Percentiles rank a stretch among this genome's conserved stretches.
These are phyloP conservation scores for Clavelina lepadiformis DNA, from an alignment of 23 tunicate genomes.

Conservation along the genomic window DNA sequence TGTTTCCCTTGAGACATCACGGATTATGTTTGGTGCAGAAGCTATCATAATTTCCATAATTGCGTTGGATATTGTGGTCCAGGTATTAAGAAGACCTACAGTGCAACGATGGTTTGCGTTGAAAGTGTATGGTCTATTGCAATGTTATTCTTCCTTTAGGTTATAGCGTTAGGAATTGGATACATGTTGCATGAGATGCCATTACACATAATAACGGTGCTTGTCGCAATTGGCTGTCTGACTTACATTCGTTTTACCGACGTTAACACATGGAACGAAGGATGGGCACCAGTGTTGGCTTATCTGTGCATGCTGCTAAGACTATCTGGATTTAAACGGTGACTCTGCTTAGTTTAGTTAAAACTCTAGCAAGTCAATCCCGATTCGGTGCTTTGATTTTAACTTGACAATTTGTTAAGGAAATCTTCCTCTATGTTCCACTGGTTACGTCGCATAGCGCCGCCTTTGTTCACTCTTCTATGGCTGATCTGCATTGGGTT, in stretches of 20 bases:
- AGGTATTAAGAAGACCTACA: conserved; percentile 21
- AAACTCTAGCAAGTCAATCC: too few relatives aligned
- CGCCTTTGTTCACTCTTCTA: conserved; percentile 62
- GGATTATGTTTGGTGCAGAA: conserved; percentile 11
- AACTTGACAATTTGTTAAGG: too few relatives aligned
- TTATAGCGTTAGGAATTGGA: conserved; percentile 28
- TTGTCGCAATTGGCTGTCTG: conserved; percentile 32
- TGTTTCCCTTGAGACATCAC: conserved; percentile 16
- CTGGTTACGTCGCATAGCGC: conserved; percentile 71
- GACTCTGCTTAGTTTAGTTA: too few relatives aligned
- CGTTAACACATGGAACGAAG: conserved; percentile 21
- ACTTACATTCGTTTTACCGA: conserved; percentile 24
- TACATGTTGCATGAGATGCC: conserved; percentile 61
- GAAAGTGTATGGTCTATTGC: neutral
- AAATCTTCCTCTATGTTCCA: conserved; percentile 57
- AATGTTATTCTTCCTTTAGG: conserved; percentile 8
- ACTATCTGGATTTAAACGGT: conserved; percentile 50
- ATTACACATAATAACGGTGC: conserved; percentile 44
- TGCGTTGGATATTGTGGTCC: conserved; percentile 31
- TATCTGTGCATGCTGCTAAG: conserved; percentile 54
- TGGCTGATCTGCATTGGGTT: conserved; percentile 49
- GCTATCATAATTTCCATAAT: conserved; percentile 20
- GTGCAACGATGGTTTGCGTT: neutral
- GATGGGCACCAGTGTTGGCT: conserved; percentile 56
- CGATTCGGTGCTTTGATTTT: too few relatives aligned